phyloP scores from a whole-genome alignment of 2,888 invertebrate species.

The Zhengitettix transpicula region DNA sequence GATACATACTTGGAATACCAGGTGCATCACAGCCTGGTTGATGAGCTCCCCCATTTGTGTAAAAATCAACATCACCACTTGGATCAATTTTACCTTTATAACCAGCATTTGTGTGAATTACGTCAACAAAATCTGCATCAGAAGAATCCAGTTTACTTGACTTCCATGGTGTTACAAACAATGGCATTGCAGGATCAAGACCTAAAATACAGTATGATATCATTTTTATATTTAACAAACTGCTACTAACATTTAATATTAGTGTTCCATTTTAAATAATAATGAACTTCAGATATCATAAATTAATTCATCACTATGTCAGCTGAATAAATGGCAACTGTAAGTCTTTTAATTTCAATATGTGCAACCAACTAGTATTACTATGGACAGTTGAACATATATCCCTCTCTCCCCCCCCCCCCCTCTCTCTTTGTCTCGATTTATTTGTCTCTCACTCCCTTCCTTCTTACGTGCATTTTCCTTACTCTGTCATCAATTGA shows the following conservation, averaged over 20 bases:
- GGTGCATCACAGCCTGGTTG: conserved; percentile 43
- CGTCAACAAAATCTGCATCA: conserved; percentile 52
- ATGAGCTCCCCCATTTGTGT: conserved; percentile 49
- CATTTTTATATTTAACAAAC: neutral
- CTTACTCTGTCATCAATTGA: too few species aligned
- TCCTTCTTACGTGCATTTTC: too few species aligned
- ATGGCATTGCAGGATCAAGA: conserved; percentile 47
- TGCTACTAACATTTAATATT: neutral
- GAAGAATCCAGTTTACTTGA: conserved; percentile 37
- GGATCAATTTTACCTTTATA: conserved; percentile 46
- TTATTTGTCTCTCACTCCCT: too few species aligned
- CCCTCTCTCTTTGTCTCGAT: too few species aligned
- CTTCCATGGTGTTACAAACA: conserved; percentile 25
- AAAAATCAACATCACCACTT: conserved; percentile 54
- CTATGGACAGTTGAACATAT: too few species aligned
- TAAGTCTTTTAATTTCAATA: too few species aligned
- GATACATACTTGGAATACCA: conserved; percentile 7
- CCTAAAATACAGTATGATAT: conserved; percentile 23
- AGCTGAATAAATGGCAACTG: too few species aligned
- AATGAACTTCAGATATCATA: too few species aligned
- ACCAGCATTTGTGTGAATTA: conserved; percentile 53
- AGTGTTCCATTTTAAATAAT: neutral
- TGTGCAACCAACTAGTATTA: too few species aligned
- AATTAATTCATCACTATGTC: too few species aligned
- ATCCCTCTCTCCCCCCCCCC: too few species aligned